These are phyloP conservation scores for Rhinogobius similis DNA, from an alignment of 2,113 vertebrate genomes.

Conservation along the genomic window DNA sequence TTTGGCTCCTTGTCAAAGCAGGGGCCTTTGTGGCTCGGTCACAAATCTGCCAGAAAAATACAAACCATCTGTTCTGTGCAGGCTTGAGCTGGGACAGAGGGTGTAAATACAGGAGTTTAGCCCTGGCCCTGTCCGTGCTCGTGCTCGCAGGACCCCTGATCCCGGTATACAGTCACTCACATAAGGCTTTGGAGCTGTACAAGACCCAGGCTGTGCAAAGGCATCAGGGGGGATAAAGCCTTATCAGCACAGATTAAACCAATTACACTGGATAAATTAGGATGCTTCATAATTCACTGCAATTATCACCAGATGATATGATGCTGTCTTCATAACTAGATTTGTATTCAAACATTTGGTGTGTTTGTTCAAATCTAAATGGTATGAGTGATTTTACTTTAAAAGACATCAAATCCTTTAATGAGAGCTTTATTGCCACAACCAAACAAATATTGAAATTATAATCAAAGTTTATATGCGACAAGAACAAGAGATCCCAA, in stretches of 20 bases:
- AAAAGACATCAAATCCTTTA: not conserved
- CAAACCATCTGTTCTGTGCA: constrained; percentile 78
- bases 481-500: not conserved
- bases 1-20: constrained; percentile 79
- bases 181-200: constrained; percentile 25
- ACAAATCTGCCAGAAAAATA: constrained; percentile 84
- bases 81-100: constrained; percentile 67
- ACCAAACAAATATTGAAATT: not conserved
- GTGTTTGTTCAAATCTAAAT: not conserved
- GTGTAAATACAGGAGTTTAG: constrained; percentile 69
- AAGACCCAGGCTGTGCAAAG: not conserved
- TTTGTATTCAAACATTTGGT: not conserved
- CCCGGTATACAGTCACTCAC: constrained; percentile 37
- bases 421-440: not conserved
- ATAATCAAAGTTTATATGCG: not conserved
- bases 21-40: constrained; percentile 81
- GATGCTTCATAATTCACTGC: constrained; percentile 1
- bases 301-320: not conserved
- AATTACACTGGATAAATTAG: constrained; percentile 4
- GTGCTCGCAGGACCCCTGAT: constrained; percentile 48
- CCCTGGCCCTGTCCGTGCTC: constrained; percentile 54
- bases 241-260: constrained; percentile 11
- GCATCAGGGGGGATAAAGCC: not conserved
- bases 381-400: not conserved
- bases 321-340: not conserved